Base-by-base conservation (phyloP, 2,888 invertebrate species). In the Tethea ocularis region DNA sequence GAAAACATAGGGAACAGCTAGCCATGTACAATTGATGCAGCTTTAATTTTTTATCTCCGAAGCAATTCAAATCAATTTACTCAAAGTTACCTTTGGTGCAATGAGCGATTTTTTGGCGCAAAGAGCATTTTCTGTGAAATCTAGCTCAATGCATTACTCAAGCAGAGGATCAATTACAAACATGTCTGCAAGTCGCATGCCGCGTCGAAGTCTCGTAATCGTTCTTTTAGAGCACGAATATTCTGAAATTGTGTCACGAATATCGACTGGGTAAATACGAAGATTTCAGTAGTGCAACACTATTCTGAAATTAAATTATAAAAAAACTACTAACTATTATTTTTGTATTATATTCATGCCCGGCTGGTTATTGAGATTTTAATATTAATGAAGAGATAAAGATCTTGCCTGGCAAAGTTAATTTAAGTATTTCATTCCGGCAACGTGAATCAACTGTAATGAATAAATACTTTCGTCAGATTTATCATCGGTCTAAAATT, bases 381-480 rank as follows among this genome's bases (percentile, higher is more conserved):
- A n/a, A n/a, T n/a, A n/a, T n/a, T n/a, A n/a, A n/a, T n/a, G n/a
- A n/a, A n/a, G n/a, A n/a, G n/a, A 26, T 26, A 7, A 10, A 10
- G 46, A 20, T 46, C 46, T 46, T 20, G 20, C 46, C 46, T 2
- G 46, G 20, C 46, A 46, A 17, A 46, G 20, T 46, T 20, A 46
- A 46, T 46, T 46, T 46, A n/a, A n/a, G n/a, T n/a, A 46, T 46
- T 20, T 46, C 41, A 46, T 29, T 8, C 7, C 51, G 57, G 55
- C 52, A 52, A 56, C 63, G 56, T 29, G 54, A 55, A 54, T 61
- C 57, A 61, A 51, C 56, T 75, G 75, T 57, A 72, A 75, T 58
- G 64, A 75, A 69, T 58, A 65, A 67, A 67, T 61, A 55, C 41
- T 7, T 51, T 41, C 61, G 61, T 70, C 57, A 71, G 17, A 17